phyloP scores from a whole-genome alignment of 2,113 vertebrate genomes.

The Ondatra zibethicus region DNA sequence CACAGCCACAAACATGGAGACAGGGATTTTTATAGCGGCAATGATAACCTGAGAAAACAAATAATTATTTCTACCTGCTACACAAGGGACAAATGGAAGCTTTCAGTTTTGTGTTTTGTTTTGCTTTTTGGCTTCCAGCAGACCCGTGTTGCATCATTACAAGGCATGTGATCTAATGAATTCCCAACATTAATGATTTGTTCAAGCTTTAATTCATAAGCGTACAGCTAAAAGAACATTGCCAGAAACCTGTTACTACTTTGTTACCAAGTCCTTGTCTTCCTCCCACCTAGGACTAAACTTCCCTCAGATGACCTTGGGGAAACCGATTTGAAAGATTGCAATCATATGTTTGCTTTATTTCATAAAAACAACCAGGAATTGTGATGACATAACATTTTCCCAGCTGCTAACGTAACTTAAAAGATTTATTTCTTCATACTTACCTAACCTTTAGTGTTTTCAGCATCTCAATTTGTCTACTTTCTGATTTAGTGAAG shows the following conservation, averaged over 20 bases:
- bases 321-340: neutral
- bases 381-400: neutral
- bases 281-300: neutral
- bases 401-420: neutral
- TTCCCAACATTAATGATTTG: neutral
- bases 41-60: conserved; percentile 24
- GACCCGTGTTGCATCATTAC: neutral
- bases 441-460: conserved; percentile 58
- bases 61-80: neutral
- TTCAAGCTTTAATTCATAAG: neutral
- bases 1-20: neutral
- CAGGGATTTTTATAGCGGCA: neutral
- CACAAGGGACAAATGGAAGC: neutral
- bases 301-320: neutral
- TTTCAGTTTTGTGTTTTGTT: neutral
- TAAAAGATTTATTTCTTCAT: conserved; percentile 52
- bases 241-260: neutral
- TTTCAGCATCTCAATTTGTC: conserved; percentile 32
- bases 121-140: neutral
- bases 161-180: neutral
- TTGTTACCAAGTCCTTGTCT: neutral
- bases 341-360: neutral
- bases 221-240: neutral
- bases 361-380: conserved; percentile 17
- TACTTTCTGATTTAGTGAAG: conserved; percentile 62